Percentiles rank a stretch among this genome's conserved stretches.
Conservation (phyloP, 64 coral and sea anemone species). For the Actinia tenebrosa region DNA sequence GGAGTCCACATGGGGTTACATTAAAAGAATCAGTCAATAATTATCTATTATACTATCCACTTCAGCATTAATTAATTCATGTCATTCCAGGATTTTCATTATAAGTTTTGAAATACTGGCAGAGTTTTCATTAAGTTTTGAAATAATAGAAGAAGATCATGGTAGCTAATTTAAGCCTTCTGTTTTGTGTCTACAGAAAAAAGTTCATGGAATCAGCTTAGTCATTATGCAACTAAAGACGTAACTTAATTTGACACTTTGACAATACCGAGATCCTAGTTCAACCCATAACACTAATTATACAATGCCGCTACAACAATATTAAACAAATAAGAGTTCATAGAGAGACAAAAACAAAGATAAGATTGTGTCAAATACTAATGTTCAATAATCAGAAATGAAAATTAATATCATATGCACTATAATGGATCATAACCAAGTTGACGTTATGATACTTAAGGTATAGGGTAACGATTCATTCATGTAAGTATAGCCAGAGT, state of each 20-base stretch:
- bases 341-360: background rate
- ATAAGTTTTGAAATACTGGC: too few relatives aligned
- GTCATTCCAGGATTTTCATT: too few relatives aligned
- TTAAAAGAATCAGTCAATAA: too few relatives aligned
- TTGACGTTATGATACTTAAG: background rate
- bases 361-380: background rate
- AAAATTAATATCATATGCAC: background rate
- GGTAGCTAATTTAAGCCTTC: too few relatives aligned
- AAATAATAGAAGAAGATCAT: too few relatives aligned
- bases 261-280: background rate
- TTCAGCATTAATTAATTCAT: too few relatives aligned
- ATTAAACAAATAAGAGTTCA: conserved; percentile 1
- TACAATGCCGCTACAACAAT: background rate
- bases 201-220: background rate
- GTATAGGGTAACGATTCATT: background rate
- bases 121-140: too few relatives aligned
- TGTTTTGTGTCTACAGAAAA: background rate
- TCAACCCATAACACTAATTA: background rate
- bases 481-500: background rate
- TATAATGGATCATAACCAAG: background rate
- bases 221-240: background rate
- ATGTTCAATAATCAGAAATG: background rate
- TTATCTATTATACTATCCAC: too few relatives aligned
- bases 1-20: too few relatives aligned
- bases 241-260: background rate